Evolutionary conservation across 2,113 vertebrate genomes (phyloP).

Genomic region (Empidonax alnorum): DNA sequence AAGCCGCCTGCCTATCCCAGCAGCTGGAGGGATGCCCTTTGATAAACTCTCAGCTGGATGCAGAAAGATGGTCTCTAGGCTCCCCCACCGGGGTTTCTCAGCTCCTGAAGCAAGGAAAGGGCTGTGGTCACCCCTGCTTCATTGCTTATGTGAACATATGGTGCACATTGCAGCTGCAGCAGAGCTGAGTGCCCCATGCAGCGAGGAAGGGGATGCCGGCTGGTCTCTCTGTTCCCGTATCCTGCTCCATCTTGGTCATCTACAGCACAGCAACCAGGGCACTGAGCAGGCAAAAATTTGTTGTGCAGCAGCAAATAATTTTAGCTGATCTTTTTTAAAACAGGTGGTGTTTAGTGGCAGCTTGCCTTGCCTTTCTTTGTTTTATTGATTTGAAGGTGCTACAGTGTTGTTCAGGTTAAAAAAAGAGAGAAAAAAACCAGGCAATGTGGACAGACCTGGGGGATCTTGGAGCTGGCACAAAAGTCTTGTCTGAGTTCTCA

Average conservation of each 20-base stretch:
- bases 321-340: not conserved
- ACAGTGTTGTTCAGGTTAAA: not conserved
- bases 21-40: not conserved
- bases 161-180: not conserved
- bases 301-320: constrained; percentile 10
- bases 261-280: not conserved
- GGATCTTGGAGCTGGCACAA: not conserved
- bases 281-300: not conserved
- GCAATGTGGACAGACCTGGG: not conserved
- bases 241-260: not conserved
- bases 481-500: not conserved
- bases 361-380: not conserved
- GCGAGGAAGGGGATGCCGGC: not conserved
- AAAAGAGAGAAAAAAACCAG: not conserved
- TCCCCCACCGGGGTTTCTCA: not conserved
- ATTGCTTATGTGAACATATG: not conserved
- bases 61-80: not conserved
- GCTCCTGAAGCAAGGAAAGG: not conserved
- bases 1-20: not conserved
- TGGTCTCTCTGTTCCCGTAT: not conserved
- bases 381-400: not conserved
- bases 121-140: not conserved
- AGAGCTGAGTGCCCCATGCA: not conserved
- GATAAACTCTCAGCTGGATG: not conserved
- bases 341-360: not conserved